A percentile compares a stretch with the other conserved stretches of the same genome.
These are phyloP conservation scores for Drosophila pallidifrons DNA, from an alignment of 1,140 invertebrate species.

Conservation along the genomic window DNA sequence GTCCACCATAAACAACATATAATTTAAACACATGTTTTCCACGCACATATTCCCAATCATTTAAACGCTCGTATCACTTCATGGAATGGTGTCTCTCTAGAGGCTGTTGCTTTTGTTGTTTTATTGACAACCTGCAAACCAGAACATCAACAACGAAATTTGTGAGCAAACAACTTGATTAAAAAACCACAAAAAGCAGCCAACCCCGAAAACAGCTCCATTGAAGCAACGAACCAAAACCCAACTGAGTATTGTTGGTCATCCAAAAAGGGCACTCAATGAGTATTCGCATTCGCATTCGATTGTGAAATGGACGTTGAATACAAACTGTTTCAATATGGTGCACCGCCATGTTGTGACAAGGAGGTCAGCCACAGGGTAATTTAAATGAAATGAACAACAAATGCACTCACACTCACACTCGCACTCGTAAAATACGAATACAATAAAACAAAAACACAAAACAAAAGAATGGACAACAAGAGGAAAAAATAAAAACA, in stretches of 20 bases:
- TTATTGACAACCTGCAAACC: constrained; percentile 43
- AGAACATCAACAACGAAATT: constrained; percentile 50
- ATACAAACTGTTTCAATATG: constrained; percentile 75
- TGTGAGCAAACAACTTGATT: constrained; percentile 78
- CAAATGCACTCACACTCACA: constrained; percentile 63
- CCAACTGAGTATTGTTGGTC: constrained; percentile 38
- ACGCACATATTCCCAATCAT: constrained; percentile 4
- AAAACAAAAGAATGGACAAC: constrained; percentile 25
- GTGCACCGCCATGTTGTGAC: constrained; percentile 69
- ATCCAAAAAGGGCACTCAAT: constrained; percentile 58
- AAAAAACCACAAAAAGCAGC: constrained; percentile 74
- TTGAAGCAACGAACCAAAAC: constrained; percentile 19
- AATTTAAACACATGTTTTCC: neutral
- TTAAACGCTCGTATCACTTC: constrained; percentile 22
- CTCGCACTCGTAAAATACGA: constrained; percentile 48
- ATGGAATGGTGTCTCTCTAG: constrained; percentile 15
- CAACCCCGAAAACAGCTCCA: constrained; percentile 22
- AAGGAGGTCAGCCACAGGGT: constrained; percentile 79
- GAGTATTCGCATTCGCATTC: constrained; percentile 66
- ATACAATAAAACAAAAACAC: constrained; percentile 5
- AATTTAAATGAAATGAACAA: constrained; percentile 84
- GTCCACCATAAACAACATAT: neutral
- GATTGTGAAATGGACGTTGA: constrained; percentile 59
- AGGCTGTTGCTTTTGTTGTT: constrained; percentile 25
- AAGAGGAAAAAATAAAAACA: constrained; percentile 18